Base-by-base conservation (phyloP, 53 echinoderm and acorn worm species). In the Holothuria leucospilota region DNA sequence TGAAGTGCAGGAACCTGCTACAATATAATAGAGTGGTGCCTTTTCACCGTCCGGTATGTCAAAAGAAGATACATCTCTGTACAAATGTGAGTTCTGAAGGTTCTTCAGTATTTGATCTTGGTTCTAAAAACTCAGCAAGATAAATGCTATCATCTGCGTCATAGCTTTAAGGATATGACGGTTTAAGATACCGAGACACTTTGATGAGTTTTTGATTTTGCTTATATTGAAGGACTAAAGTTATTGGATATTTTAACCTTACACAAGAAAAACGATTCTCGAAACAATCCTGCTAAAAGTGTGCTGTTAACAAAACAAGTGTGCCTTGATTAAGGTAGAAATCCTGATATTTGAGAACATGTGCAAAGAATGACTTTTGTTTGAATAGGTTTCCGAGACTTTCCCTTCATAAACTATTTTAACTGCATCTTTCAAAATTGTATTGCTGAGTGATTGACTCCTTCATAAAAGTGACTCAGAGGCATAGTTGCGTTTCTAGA, bases 271-370 rank as follows among this genome's bases (percentile, higher is more conserved):
- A 83, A 4, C 90, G 70, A 80, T 90, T 90, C 25, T 90, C 85
- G 8, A 93, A 63, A 52, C 87, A 93, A 69, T 93, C 93, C 49
- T 93, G 90, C 3, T 83, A 85, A 15, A 87, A 68, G 25, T 87
- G 30, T 13, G 85, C 84, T 11, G 89, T 92, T 7, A 89, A 42
- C 28, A 90, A 77, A 66, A 67, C 73, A 61, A 40, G 58, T 89
- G 89, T 26, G 9, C 87, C 89, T n/a, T 82, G 34, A 40, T 84
- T 80, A 42, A 93, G 93, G 18, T 87, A 79, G 20, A 90, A 77
- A 6, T 82, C 65, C 34, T 86, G 86, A 34, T 89, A 62, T 4
- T 74, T 53, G 12, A 92, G 74, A 29, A 92, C 77, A 58, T 84
- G 87, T 84, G 25, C 78, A 59, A 11, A 90, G 24, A 21, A 92